Conservation (phyloP, 37 sponge, comb jelly and placozoan species). For the Amphimedon queenslandica region DNA sequence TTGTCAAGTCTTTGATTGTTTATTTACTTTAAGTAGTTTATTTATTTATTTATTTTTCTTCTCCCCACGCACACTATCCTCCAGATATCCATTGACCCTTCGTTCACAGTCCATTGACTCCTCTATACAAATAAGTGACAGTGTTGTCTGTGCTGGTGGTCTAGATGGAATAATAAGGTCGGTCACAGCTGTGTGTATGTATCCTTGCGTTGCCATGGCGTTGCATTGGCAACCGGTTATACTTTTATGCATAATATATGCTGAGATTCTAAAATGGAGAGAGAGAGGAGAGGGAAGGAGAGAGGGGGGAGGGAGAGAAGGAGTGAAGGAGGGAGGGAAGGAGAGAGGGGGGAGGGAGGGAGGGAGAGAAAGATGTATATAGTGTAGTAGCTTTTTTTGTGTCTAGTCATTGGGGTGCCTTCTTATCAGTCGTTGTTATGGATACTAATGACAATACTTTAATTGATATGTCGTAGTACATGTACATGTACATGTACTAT, state of each 20-base stretch:
- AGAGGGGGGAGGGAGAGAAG: too few relatives aligned
- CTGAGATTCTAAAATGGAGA: neutral
- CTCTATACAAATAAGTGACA: conserved; percentile 40
- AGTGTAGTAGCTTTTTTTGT: too few relatives aligned
- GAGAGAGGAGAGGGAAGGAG: conserved; percentile 19
- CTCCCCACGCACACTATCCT: too few relatives aligned
- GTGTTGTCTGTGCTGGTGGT: conserved; percentile 76
- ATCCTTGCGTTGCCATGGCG: too few relatives aligned
- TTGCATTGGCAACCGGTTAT: too few relatives aligned
- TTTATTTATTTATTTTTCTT: neutral
- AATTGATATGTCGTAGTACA: too few relatives aligned
- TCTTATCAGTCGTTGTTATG: too few relatives aligned
- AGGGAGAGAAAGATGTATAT: neutral
- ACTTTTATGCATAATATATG: neutral
- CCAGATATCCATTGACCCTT: conserved; percentile 41
- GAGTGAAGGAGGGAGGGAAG: conserved; percentile 4
- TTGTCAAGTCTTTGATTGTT: neutral
- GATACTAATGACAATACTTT: too few relatives aligned
- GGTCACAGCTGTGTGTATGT: too few relatives aligned
- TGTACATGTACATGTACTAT: neutral
- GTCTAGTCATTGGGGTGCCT: too few relatives aligned
- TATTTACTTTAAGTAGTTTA: neutral
- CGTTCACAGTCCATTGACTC: conserved; percentile 61
- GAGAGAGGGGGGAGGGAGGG: conserved; percentile 8
- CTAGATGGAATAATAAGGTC: conserved; percentile 87